A percentile compares a stretch with the other conserved stretches of the same genome.
Conservation (phyloP, 92 coral and sea anemone species). For the Scolanthus callimorphus region DNA sequence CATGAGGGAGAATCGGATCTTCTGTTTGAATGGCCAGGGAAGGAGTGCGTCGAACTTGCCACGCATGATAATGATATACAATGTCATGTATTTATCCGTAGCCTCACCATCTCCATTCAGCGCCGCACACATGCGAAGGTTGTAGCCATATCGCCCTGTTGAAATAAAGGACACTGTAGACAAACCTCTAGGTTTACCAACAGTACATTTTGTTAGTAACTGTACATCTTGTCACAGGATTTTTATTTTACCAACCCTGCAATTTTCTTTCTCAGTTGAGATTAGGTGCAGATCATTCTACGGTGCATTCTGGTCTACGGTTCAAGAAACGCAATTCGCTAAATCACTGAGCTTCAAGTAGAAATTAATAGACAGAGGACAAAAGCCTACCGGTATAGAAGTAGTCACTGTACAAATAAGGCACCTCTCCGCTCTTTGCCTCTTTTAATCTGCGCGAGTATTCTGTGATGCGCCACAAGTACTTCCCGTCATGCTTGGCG, state of each 20-base stretch:
- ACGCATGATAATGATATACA: constrained; percentile 11
- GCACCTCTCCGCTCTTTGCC: constrained; percentile 2
- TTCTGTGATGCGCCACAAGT: constrained; percentile 22
- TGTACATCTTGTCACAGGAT: too few species aligned
- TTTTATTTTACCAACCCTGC: too few species aligned
- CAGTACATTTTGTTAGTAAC: too few species aligned
- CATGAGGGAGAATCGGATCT: constrained; percentile 31
- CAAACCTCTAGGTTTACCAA: too few species aligned
- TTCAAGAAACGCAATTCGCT: too few species aligned
- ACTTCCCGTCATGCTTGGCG: constrained; percentile 25
- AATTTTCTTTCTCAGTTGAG: too few species aligned
- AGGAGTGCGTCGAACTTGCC: constrained; percentile 34
- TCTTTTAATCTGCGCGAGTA: constrained; percentile 7
- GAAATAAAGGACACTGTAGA: too few species aligned
- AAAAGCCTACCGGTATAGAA: constrained; percentile 12
- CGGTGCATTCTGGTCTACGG: too few species aligned
- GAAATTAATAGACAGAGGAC: too few species aligned
- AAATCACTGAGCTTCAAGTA: too few species aligned
- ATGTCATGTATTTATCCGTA: constrained; percentile 7
- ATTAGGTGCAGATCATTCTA: background rate
- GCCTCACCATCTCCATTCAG: constrained; percentile 31
- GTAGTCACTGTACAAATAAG: constrained; percentile 11
- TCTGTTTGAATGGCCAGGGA: constrained; percentile 28
- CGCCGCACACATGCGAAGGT: constrained; percentile 2
- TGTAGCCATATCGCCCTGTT: constrained; percentile 36